Base-by-base conservation (phyloP, 2,113 vertebrate genomes). In the Pachypanchax playfairii region DNA sequence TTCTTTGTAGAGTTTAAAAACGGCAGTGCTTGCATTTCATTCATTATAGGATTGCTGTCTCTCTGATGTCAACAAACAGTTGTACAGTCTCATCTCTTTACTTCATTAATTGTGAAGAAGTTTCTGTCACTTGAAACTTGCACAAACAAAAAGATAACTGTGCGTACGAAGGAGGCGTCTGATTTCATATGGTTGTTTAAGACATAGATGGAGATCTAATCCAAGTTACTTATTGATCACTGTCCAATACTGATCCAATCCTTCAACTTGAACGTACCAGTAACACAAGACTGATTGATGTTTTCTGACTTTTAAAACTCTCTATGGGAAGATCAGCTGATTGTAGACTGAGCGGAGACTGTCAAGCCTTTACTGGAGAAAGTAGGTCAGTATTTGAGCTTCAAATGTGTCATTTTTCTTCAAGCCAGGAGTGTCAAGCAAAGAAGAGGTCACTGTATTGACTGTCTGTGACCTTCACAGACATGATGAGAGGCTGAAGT, bases 301-400 rank as follows among this genome's bases (percentile, higher is more conserved):
- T 29, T 46, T 29, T 24, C 29, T 35, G 21, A 59, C 26, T 57
- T 43, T n/a, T 28, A 52, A 55, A 18, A 43, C 51, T 68, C 49
- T 28, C 56, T 4, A 6, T 31, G 63, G 18, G 36, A 22, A 65
- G 58, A 52, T 52, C 38, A 58, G 60, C 46, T 48, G 65, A 78
- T 67, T 74, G 68, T 56, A 75, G 65, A 44, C 36, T 48, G 77
- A 72, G 62, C 33, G 15, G 41, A 67, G 8, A 13, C 65, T 65
- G 43, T 36, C 48, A 47, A 63, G 51, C 48, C 58, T 65, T 70
- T 44, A 31, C 48, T 4, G 14, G 10, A 14, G 38, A 77, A 85
- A 82, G 72, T 84, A 77, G 83, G 80, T 80, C 85, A 78, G 44
- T 12, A 10, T 58, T 24, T 22, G 35, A 70, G 63, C 26, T 35